Conservation (phyloP, 1,140 invertebrate species). For the Drosophila hydei region DNA sequence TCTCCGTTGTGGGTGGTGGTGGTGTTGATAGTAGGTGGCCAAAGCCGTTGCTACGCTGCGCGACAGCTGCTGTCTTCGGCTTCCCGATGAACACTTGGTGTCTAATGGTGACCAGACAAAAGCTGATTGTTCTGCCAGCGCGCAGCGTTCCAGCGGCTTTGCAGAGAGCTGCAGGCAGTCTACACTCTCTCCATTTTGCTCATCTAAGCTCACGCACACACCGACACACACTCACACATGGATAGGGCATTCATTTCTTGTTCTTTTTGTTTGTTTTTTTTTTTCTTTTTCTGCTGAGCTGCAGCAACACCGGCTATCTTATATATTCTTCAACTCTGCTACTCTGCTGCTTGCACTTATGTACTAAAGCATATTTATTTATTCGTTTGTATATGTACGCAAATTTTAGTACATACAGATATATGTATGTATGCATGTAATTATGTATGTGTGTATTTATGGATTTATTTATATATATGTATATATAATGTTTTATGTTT, state of each 20-base stretch:
- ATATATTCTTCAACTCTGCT: conserved; percentile 8
- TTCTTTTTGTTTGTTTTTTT: conserved; percentile 41
- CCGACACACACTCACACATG: conserved; percentile 32
- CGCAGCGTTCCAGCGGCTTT: conserved; percentile 63
- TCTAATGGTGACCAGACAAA: conserved; percentile 18
- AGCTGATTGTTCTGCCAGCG: conserved; percentile 13
- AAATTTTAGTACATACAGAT: neutral
- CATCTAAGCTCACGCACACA: conserved; percentile 16
- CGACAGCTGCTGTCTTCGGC: neutral
- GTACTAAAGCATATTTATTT: conserved; percentile 61
- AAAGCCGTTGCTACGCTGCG: conserved; percentile 59
- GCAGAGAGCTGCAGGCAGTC: conserved; percentile 40
- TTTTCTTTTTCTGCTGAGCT: neutral
- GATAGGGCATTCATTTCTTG: conserved; percentile 56
- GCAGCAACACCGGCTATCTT: neutral
- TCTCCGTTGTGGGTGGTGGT: conserved; percentile 57
- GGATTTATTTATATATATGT: conserved; percentile 22
- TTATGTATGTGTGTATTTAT: conserved; percentile 41
- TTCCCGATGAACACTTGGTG: conserved; percentile 58
- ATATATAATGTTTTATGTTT: conserved; percentile 22
- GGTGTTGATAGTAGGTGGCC: conserved; percentile 20
- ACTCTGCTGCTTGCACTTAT: conserved; percentile 42
- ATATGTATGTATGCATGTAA: conserved; percentile 18
- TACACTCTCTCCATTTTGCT: conserved; percentile 28
- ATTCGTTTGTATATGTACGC: conserved; percentile 13